phyloP scores from a whole-genome alignment of 1,140 invertebrate species.

The Doryteuthis pealeii region DNA sequence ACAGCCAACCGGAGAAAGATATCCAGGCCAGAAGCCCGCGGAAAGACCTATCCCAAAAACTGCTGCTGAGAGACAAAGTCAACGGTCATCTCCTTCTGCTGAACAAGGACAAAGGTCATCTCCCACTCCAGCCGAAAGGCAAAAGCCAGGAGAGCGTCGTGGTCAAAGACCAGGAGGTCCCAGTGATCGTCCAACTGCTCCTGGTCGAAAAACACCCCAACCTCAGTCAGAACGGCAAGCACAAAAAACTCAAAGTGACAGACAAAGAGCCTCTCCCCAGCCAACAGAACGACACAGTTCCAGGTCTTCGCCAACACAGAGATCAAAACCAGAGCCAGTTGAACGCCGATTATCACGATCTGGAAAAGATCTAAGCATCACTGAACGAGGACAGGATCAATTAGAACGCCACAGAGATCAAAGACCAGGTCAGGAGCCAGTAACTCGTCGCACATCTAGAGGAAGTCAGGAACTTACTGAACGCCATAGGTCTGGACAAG shows the following conservation, averaged over 20 bases:
- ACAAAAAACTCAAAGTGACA: neutral
- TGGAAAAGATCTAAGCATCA: neutral
- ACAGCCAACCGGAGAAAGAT: neutral
- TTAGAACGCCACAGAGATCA: neutral
- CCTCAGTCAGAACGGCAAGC: neutral
- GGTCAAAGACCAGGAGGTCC: conserved; percentile 4
- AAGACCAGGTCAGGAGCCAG: neutral
- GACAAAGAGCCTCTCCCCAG: neutral
- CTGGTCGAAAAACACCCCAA: neutral
- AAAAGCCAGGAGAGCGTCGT: neutral
- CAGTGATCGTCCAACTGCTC: neutral
- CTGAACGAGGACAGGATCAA: conserved; percentile 8
- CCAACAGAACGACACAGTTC: conserved; percentile 2
- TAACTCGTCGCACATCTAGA: conserved; percentile 3
- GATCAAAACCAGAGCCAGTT: neutral
- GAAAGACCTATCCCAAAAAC: neutral
- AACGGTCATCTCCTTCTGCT: conserved; percentile 5
- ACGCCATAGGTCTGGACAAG: conserved; percentile 9
- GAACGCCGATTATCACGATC: neutral
- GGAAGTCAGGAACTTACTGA: conserved; percentile 10
- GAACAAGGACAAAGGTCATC: conserved; percentile 2
- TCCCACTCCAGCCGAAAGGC: conserved; percentile 2
- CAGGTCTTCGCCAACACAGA: neutral
- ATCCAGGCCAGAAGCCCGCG: neutral
- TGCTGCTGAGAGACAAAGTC: neutral